Evolutionary conservation across 2,113 vertebrate species (phyloP).

Genomic region (Microcebus lehilahytsara): DNA sequence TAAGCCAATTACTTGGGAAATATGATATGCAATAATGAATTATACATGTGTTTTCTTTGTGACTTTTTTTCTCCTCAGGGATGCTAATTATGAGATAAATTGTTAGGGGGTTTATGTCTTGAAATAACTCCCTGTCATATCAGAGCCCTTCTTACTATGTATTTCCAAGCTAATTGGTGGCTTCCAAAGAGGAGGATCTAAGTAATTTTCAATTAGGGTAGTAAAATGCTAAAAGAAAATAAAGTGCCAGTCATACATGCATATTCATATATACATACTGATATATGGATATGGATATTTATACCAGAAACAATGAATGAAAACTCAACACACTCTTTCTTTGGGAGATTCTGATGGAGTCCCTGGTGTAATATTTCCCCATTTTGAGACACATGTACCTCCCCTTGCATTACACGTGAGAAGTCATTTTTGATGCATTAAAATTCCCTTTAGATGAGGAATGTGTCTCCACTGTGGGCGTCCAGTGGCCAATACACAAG

Average conservation of each 20-base stretch:
- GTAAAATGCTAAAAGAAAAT: constrained; percentile 13
- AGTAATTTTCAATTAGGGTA: constrained; percentile 38
- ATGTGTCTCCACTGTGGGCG: not conserved
- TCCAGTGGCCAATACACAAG: not conserved
- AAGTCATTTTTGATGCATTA: constrained; percentile 14
- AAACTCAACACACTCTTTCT: not conserved
- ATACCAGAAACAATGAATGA: not conserved
- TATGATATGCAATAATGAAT: constrained; percentile 65
- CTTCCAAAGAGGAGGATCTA: constrained; percentile 42
- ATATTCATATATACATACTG: not conserved
- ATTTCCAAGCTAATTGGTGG: constrained; percentile 41
- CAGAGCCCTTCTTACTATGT: constrained; percentile 37
- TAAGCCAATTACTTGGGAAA: constrained; percentile 64
- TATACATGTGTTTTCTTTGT: constrained; percentile 58
- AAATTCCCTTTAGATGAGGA: constrained; percentile 21
- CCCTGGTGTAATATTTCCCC: not conserved
- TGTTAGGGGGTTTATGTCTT: constrained; percentile 47
- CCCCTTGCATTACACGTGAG: not conserved
- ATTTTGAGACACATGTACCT: not conserved
- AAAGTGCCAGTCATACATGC: not conserved
- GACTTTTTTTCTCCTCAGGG: constrained; percentile 31
- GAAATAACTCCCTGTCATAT: constrained; percentile 57
- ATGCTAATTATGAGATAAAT: constrained; percentile 68
- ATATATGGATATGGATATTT: not conserved
- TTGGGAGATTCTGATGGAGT: not conserved